Evolutionary conservation across 1,140 invertebrate genomes (phyloP).

Genomic region (Orchestia grillus): DNA sequence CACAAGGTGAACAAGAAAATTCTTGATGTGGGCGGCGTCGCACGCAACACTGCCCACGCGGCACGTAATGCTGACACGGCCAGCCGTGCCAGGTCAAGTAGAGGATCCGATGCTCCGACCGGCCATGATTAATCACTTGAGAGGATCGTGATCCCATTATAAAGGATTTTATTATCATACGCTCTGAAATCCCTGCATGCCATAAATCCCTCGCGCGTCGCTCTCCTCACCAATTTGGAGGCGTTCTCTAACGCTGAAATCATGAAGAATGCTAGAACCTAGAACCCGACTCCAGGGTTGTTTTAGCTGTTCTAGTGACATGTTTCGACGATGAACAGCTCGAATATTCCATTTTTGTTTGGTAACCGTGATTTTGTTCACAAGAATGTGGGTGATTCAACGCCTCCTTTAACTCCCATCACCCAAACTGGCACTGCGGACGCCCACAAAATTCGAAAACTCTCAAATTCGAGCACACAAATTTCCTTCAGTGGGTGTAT

Average conservation of each 20-base stretch:
- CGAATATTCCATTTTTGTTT: too few relatives aligned
- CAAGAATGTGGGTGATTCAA: too few relatives aligned
- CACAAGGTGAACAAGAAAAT: neutral
- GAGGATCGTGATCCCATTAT: constrained; percentile 35
- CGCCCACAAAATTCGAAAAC: too few relatives aligned
- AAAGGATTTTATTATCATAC: constrained; percentile 22
- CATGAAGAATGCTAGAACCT: neutral
- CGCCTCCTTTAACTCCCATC: too few relatives aligned
- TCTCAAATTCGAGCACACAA: too few relatives aligned
- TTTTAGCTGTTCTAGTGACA: neutral
- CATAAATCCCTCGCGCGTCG: neutral
- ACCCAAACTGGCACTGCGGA: too few relatives aligned
- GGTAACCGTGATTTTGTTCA: too few relatives aligned
- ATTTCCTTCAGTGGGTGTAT: too few relatives aligned
- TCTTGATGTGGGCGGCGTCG: neutral
- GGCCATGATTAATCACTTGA: neutral
- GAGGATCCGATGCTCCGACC: neutral
- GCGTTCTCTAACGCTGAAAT: neutral
- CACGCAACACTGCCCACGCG: neutral
- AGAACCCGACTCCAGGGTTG: neutral
- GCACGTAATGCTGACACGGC: neutral
- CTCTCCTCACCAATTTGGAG: neutral
- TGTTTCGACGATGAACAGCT: neutral
- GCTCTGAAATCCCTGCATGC: neutral
- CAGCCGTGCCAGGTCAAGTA: neutral